phyloP scores from a whole-genome alignment of 2,113 vertebrate species.

The Charina bottae region DNA sequence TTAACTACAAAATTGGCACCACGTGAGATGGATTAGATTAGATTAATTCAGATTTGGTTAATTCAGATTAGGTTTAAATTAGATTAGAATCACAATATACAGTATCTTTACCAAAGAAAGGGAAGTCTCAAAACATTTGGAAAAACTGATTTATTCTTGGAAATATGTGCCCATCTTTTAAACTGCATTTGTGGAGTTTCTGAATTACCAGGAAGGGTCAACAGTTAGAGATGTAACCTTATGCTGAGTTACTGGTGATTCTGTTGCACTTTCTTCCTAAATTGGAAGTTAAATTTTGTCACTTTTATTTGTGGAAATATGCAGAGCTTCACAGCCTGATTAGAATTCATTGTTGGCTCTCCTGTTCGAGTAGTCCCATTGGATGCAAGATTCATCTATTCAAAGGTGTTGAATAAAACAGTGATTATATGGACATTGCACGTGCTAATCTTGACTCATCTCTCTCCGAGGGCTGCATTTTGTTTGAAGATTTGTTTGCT shows the following conservation, averaged over 20 bases:
- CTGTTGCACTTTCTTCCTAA: not conserved
- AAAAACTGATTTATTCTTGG: not conserved
- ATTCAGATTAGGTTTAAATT: not conserved
- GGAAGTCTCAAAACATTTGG: not conserved
- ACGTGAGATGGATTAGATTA: not conserved
- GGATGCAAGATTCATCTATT: slow-evolving; percentile 14
- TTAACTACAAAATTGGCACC: not conserved
- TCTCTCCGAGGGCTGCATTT: slow-evolving; percentile 40
- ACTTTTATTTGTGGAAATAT: not conserved
- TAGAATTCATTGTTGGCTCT: slow-evolving; percentile 34
- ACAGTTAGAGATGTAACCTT: not conserved
- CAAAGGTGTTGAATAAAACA: slow-evolving; percentile 38
- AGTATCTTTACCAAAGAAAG: not conserved
- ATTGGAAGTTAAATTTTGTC: not conserved
- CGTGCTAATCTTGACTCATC: slow-evolving; percentile 30
- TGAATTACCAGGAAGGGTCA: slow-evolving; percentile 11
- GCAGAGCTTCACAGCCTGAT: slow-evolving; percentile 21
- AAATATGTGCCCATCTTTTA: not conserved
- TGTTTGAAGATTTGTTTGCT: slow-evolving; percentile 31
- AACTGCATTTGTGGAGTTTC: not conserved
- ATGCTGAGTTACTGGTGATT: not conserved
- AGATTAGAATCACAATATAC: not conserved
- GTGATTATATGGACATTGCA: slow-evolving; percentile 27
- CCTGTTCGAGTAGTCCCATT: slow-evolving; percentile 13
- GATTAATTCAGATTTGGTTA: not conserved